phyloP scores from a whole-genome alignment of 53 echinoderm and acorn worm species.

The Apostichopus leukothele region DNA sequence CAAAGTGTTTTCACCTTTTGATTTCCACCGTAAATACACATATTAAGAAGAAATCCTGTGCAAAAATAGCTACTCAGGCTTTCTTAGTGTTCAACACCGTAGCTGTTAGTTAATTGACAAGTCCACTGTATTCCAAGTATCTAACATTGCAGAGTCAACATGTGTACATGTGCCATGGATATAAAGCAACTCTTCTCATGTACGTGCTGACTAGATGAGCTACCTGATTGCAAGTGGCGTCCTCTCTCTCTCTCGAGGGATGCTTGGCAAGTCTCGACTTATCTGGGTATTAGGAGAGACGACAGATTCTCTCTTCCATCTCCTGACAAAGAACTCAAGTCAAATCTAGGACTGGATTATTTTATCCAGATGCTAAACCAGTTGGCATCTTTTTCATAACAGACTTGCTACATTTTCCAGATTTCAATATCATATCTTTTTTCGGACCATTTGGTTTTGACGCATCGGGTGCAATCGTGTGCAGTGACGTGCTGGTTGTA shows the following conservation, averaged over 20 bases:
- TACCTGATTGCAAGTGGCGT: too few relatives aligned
- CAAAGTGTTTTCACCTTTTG: too few relatives aligned
- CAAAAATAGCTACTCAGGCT: too few relatives aligned
- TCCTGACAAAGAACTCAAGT: neutral
- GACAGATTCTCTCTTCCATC: neutral
- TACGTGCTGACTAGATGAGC: too few relatives aligned
- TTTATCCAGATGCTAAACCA: slow-evolving; percentile 10
- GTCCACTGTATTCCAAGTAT: too few relatives aligned
- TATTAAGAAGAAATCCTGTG: too few relatives aligned
- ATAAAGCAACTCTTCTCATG: too few relatives aligned
- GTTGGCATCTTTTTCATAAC: neutral
- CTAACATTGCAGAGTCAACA: too few relatives aligned
- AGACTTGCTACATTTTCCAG: slow-evolving; percentile 5
- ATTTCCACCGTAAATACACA: too few relatives aligned
- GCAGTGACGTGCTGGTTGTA: neutral
- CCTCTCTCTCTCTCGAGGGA: neutral
- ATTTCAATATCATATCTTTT: slow-evolving; percentile 1
- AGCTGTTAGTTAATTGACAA: too few relatives aligned
- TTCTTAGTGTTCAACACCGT: too few relatives aligned
- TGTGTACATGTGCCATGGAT: too few relatives aligned
- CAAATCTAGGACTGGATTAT: neutral
- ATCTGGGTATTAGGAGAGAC: slow-evolving; percentile 29
- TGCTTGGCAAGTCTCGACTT: neutral
- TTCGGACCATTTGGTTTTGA: slow-evolving; percentile 4
- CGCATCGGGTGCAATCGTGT: neutral